Percentiles rank a stretch among this genome's conserved stretches.
Conservation (phyloP, 1,140 invertebrate species). For the Halesus radiatus region DNA sequence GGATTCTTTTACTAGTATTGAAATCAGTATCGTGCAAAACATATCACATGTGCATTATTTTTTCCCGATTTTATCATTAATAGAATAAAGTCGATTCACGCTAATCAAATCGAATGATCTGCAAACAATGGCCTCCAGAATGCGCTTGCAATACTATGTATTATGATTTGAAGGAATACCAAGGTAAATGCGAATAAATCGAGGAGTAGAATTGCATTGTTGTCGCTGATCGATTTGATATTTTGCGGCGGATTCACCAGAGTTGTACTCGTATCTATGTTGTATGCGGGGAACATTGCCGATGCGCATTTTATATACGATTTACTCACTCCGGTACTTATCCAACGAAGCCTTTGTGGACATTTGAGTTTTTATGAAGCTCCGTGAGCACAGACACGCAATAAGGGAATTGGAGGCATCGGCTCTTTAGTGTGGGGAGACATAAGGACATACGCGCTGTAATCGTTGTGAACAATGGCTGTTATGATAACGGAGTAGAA, state of each 20-base stretch:
- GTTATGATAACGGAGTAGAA: no score
- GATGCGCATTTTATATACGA: background rate
- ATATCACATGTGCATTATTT: no score
- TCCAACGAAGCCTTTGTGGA: constrained; percentile 12
- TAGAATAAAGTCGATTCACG: no score
- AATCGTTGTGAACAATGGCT: no score
- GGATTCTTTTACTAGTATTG: no score
- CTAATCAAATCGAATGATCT: background rate
- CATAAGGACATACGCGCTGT: no score
- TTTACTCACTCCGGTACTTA: background rate
- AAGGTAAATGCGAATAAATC: background rate
- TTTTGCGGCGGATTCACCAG: background rate
- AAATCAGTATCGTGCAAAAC: no score
- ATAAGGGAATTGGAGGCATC: constrained; percentile 12
- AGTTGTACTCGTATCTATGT: background rate
- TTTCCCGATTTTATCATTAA: no score
- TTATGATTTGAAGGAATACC: background rate
- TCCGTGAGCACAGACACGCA: constrained; percentile 1
- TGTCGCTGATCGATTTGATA: background rate
- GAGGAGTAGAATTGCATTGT: background rate
- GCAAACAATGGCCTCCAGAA: background rate
- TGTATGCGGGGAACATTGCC: background rate
- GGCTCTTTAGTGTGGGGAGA: background rate
- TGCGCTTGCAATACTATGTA: no score
- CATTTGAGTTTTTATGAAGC: background rate